Base-by-base conservation (phyloP, 2,113 vertebrate genomes). In the Percopsis transmontana region DNA sequence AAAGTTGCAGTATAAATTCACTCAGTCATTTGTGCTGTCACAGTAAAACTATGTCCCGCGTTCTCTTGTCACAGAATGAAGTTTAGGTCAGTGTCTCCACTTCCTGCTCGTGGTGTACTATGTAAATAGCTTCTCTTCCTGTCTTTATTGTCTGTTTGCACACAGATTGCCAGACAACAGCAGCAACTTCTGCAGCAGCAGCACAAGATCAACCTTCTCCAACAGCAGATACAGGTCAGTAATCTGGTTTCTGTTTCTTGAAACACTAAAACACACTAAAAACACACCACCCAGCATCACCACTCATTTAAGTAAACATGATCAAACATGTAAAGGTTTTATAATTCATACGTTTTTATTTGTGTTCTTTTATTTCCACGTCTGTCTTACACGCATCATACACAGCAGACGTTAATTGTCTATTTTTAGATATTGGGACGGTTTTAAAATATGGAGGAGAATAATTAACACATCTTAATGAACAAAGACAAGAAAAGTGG, bases 211-310 rank as follows among this genome's bases (percentile, higher is more conserved):
- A 99, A 99, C 93, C 95, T 99, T 87, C 94, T 99, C 79, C 97
- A 99, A 92, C 97, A 99, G 91, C 97, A 99, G 94, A 99, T 99
- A 91, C 97, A 99, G 97, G 97, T 99, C 94, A 94, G 97, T 96
- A 16, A 53, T 64, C 51, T 59, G 68, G 60, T 82, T 75, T 73
- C 84, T 80, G 58, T 67, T 39, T 12, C 42, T 45, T 45, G 11
- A 14, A 45, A 14, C 15, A 45, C 15, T 45, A 6, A 2, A 14
- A 14, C 12, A 14, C 15, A 45, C 42, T 13, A 13, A n/a, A n/a
- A n/a, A n/a, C n/a, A n/a, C n/a, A n/a, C n/a, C n/a, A n/a, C n/a
- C 15, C 15, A 45, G 12, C 12, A 41, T 41, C 12, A 41, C 19
- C 45, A n/a, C 48, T 16, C 18, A n/a, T 47, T 7, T 47, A 48